Evolutionary conservation across 2,797 vertebrate genomes (phyloP).

Genomic region (Vespertilio murinus): DNA sequence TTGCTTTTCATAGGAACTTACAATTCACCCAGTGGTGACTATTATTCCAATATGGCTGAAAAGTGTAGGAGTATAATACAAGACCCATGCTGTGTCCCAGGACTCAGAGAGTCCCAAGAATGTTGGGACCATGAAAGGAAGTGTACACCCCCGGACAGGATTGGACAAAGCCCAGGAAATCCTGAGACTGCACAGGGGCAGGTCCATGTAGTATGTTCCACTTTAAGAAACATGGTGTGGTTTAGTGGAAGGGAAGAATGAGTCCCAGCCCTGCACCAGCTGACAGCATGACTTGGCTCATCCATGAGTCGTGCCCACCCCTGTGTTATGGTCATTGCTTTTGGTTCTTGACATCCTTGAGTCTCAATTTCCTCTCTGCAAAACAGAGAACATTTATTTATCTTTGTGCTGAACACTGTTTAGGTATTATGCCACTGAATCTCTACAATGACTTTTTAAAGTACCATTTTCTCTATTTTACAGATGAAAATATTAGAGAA

Average conservation of each 20-base stretch:
- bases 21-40: neutral
- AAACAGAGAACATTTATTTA: neutral
- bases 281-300: neutral
- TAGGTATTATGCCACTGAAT: neutral
- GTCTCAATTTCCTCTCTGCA: neutral
- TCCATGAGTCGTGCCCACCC: too few species aligned
- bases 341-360: neutral
- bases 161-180: neutral
- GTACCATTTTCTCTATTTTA: neutral
- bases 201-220: neutral
- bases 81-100: neutral
- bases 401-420: neutral
- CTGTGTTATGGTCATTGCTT: too few species aligned
- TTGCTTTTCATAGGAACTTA: neutral
- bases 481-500: neutral
- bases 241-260: rapidly evolving
- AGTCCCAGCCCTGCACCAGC: neutral
- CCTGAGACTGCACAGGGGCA: neutral
- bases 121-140: neutral
- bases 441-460: neutral
- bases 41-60: neutral
- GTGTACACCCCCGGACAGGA: neutral
- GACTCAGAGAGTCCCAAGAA: neutral
- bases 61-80: neutral
- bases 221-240: neutral